Conservation (phyloP, 2,113 vertebrate species). For the Chaetodon auriga region DNA sequence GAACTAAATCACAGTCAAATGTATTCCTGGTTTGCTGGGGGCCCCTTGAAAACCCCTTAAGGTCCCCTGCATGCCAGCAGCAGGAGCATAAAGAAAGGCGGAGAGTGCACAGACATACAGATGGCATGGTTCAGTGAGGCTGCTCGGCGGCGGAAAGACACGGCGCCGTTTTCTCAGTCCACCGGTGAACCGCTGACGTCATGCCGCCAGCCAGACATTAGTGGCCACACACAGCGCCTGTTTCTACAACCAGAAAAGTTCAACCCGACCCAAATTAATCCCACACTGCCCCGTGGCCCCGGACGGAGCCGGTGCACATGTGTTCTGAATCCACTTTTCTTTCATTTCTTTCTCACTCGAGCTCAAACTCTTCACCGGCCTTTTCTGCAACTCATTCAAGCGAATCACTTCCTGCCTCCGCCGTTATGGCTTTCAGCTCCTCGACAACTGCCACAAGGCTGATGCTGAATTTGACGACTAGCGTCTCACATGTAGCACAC, state of each 20-base stretch:
- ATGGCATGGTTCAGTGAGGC: slow-evolving; percentile 15
- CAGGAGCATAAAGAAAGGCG: neutral
- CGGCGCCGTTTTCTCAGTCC: neutral
- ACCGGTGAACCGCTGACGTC: slow-evolving; percentile 70
- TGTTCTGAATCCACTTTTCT: neutral
- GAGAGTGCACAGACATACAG: neutral
- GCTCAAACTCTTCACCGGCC: slow-evolving; percentile 24
- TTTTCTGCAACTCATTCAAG: slow-evolving; percentile 71
- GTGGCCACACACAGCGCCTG: slow-evolving; percentile 66
- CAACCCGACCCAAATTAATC: neutral
- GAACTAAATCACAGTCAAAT: slow-evolving; percentile 8
- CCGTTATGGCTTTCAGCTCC: slow-evolving; percentile 52
- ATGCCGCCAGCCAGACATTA: slow-evolving; percentile 61
- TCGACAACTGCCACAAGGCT: slow-evolving; percentile 37
- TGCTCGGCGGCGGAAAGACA: slow-evolving; percentile 23
- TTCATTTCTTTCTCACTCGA: neutral
- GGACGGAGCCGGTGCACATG: neutral
- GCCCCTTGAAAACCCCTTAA: neutral
- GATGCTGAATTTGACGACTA: neutral
- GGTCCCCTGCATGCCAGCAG: neutral
- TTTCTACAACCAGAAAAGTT: slow-evolving; percentile 29
- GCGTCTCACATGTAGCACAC: rapidly evolving
- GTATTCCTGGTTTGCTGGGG: neutral
- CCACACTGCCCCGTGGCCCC: neutral
- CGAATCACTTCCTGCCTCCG: slow-evolving; percentile 81